Evolutionary conservation across 2,113 vertebrate species (phyloP).

Genomic region (Dasyornis broadbenti): DNA sequence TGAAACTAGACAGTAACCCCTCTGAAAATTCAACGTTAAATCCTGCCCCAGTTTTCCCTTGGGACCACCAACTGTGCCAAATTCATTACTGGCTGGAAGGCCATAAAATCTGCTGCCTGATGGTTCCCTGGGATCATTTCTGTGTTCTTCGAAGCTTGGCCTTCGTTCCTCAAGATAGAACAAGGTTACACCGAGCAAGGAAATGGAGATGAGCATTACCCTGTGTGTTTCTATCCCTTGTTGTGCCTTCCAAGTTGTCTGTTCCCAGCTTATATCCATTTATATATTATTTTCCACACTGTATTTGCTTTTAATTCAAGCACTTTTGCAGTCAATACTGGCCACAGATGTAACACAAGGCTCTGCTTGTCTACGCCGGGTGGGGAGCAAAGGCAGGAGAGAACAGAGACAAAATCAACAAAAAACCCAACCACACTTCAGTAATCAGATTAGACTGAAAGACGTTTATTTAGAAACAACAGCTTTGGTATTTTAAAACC

Average conservation of each 20-base stretch:
- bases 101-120: neutral
- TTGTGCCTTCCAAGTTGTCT: neutral
- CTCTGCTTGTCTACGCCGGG: neutral
- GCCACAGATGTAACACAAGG: neutral
- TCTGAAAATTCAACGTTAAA: neutral
- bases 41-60: neutral
- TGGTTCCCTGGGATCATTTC: accelerated
- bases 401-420: neutral
- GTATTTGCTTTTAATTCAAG: neutral
- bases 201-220: neutral
- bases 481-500: slow-evolving; percentile 79
- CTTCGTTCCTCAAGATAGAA: neutral
- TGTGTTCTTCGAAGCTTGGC: neutral
- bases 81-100: neutral
- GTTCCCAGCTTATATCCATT: neutral
- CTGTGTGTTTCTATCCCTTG: neutral
- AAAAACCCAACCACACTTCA: neutral
- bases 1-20: neutral
- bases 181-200: neutral
- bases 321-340: neutral
- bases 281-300: neutral
- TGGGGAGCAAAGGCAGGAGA: neutral
- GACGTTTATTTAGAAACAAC: slow-evolving; percentile 76
- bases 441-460: slow-evolving; percentile 54
- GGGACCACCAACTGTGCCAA: neutral